Evolutionary conservation across 1,140 invertebrate species (phyloP), one percentile per base, ranked within the genome.

Genomic region (Cylas formicarius): DNA sequence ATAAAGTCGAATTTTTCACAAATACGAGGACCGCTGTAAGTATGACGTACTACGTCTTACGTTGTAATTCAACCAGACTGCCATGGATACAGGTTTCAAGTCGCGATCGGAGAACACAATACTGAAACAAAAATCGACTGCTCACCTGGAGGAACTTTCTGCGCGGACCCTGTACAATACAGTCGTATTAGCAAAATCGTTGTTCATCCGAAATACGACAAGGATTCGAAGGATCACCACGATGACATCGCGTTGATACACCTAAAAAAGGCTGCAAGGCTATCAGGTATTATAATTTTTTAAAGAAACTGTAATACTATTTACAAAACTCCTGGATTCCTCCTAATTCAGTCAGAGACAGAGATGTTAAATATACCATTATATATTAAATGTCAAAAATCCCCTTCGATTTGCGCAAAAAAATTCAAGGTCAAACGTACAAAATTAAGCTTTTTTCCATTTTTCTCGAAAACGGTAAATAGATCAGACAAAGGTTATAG

Each of bases 171-270:
- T 6, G 56, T 62, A 0, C 41, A 74, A 18, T 66, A 68, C 17
- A 53, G 75, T 8, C 56, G 58, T 1, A 60, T 79, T 6, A 66
- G 62, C 4, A 62, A 70, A 20, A 62, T 68, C 17, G 69, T 72
- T 5, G 59, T 64, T 6, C 76, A 81, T 50, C 68, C 73, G 4
- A 52, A 67, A 3, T 81, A 80, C 41, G 55, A 59, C 11, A 62
- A 71, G 2, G 29, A 28, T 0, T 55, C 61, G 0, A 54, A 34
- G 5, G 50, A 66, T 27, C 70, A 73, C 38, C 50, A 60, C n/a
- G 73, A 80, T 53, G 80, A 82, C 52, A 74, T 82, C 23, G 78
- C 76, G 1, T 54, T 82, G 5, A 49, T 82, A 4, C 69, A 71
- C 27, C 54, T 84, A 7, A 58, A 67, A 2, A 52, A 57, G 1